Evolutionary conservation across 2,888 invertebrate species (phyloP).

Genomic region (Diadegma fenestrale): DNA sequence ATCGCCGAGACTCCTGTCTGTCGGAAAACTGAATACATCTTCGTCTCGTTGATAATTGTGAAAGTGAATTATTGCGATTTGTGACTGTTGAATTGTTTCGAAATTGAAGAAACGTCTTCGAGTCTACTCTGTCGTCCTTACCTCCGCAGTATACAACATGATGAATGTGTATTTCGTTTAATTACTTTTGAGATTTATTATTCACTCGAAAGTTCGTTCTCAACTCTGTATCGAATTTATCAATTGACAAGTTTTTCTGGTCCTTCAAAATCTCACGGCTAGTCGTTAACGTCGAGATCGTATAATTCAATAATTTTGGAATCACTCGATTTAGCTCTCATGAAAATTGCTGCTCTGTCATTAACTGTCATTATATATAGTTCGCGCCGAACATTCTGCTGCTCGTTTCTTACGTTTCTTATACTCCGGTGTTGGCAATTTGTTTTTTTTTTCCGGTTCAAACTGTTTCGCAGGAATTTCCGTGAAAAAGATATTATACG

Average conservation of each 20-base stretch:
- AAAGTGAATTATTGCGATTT: slow-evolving; percentile 26
- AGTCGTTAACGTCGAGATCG: background rate
- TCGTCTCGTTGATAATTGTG: slow-evolving; percentile 31
- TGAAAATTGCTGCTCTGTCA: slow-evolving; percentile 9
- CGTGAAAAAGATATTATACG: slow-evolving; percentile 60
- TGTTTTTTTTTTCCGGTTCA: background rate
- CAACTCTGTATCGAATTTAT: background rate
- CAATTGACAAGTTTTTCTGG: background rate
- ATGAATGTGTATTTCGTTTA: background rate
- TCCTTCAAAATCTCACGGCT: background rate
- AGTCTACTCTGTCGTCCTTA: background rate
- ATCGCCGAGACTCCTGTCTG: slow-evolving; percentile 10
- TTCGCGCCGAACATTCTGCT: slow-evolving; percentile 4
- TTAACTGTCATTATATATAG: background rate
- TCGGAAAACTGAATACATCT: slow-evolving; percentile 33
- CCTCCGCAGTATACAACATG: background rate
- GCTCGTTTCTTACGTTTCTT: slow-evolving; percentile 47
- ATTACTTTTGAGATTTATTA: background rate
- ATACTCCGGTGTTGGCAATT: slow-evolving; percentile 27
- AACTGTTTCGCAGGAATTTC: slow-evolving; percentile 58
- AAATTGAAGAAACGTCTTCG: slow-evolving; percentile 4
- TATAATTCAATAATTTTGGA: background rate
- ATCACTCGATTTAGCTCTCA: background rate
- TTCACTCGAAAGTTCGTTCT: background rate
- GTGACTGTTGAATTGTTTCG: background rate